A percentile compares a stretch with the other conserved stretches of the same genome.
Evolutionary conservation across 2,797 vertebrate species (phyloP).

Genomic region (Ptychadena robeensis): DNA sequence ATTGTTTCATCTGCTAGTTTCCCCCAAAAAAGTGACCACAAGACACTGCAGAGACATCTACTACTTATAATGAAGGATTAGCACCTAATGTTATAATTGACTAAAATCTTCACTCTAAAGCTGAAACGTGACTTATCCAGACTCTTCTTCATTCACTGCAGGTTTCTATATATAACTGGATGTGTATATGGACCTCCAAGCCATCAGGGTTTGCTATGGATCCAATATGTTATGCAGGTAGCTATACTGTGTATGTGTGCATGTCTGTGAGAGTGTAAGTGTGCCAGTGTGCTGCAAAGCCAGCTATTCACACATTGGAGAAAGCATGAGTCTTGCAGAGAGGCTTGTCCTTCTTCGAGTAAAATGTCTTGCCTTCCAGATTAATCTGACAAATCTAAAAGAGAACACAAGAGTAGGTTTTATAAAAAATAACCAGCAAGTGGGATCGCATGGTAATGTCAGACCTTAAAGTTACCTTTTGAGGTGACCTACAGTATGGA

Average conservation of each 20-base stretch:
- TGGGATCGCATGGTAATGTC: neutral
- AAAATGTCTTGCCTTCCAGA: conserved; percentile 99
- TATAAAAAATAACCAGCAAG: neutral
- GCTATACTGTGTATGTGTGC: conserved; percentile 48
- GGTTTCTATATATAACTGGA: neutral
- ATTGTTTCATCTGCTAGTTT: neutral
- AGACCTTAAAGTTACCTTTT: neutral
- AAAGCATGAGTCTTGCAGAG: conserved; percentile 99
- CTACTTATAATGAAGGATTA: neutral
- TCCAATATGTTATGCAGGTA: conserved; percentile 30
- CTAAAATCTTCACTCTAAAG: conserved; percentile 3
- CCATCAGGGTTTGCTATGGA: conserved; percentile 2
- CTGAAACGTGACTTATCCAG: conserved; percentile 13
- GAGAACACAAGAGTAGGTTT: conserved; percentile 44
- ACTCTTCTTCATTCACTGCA: neutral
- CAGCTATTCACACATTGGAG: conserved; percentile 82
- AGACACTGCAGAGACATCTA: neutral
- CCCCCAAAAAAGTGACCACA: neutral
- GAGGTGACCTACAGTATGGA: no score
- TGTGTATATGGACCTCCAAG: neutral
- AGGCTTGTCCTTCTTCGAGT: conserved; percentile 98
- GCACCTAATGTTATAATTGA: conserved; percentile 12
- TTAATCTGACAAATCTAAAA: conserved; percentile 96
- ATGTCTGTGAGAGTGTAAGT: conserved; percentile 48
- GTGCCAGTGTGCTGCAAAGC: neutral